These are phyloP conservation scores for Antennarius striatus DNA, from an alignment of 2,113 vertebrate species.

Conservation along the genomic window DNA sequence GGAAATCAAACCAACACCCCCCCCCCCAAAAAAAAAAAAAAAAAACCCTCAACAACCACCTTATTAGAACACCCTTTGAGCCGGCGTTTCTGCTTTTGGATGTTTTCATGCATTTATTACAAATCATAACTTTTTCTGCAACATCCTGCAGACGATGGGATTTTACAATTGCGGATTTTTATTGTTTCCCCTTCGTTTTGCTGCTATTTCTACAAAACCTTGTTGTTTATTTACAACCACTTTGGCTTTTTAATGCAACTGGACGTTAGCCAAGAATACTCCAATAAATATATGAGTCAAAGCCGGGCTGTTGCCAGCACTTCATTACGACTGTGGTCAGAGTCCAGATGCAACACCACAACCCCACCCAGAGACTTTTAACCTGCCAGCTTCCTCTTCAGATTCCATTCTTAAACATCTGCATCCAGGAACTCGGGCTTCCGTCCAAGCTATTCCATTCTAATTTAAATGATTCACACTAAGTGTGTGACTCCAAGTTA, in stretches of 20 bases:
- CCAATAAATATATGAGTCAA: neutral
- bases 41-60: neutral
- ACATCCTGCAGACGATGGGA: neutral
- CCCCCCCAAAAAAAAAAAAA: neutral
- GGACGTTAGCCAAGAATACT: neutral
- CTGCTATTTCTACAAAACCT: neutral
- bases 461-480: no score
- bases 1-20: slow-evolving; percentile 25
- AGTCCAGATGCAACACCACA: neutral
- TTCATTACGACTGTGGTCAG: neutral
- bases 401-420: no score
- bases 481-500: neutral
- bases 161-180: neutral
- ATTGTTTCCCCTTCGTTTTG: neutral
- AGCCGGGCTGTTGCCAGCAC: neutral
- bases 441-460: no score
- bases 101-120: neutral
- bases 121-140: neutral
- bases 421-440: no score
- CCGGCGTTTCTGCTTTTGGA: no score
- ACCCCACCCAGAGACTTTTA: neutral
- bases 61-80: no score
- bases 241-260: neutral
- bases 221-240: neutral
- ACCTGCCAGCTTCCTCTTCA: no score